These are phyloP conservation scores for Chloebia gouldiae DNA, from an alignment of 2,113 vertebrate species.

Conservation along the genomic window DNA sequence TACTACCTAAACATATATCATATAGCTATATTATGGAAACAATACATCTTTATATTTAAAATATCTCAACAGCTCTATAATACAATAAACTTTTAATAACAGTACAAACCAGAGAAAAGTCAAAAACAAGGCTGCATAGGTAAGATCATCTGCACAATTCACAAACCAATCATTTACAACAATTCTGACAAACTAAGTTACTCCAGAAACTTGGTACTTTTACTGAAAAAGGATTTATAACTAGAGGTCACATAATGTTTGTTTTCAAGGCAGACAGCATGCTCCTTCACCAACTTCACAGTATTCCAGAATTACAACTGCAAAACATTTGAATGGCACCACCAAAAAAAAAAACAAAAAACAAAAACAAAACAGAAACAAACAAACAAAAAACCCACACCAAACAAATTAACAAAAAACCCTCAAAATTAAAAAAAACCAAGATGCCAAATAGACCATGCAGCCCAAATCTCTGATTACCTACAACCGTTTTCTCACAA, in stretches of 20 bases:
- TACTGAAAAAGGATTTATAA: conserved; percentile 68
- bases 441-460: not conserved
- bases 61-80: conserved; percentile 91
- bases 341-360: not conserved
- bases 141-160: conserved; percentile 85
- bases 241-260: conserved; percentile 72
- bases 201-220: conserved; percentile 74
- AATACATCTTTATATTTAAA: conserved; percentile 87
- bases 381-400: not conserved
- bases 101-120: conserved; percentile 84
- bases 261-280: conserved; percentile 56
- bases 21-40: conserved; percentile 85
- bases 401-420: not conserved
- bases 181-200: conserved; percentile 70
- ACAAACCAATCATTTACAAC: conserved; percentile 82
- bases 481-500: not conserved
- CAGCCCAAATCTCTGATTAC: not conserved
- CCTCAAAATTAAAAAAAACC: not conserved
- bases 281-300: conserved; percentile 57
- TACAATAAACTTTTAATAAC: conserved; percentile 91
- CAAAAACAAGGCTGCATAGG: conserved; percentile 93
- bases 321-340: conserved; percentile 32
- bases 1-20: conserved; percentile 88
- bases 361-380: not conserved
- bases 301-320: conserved; percentile 32